Base-by-base conservation (phyloP, 2,113 vertebrate genomes). In the Eudorcas thomsonii region DNA sequence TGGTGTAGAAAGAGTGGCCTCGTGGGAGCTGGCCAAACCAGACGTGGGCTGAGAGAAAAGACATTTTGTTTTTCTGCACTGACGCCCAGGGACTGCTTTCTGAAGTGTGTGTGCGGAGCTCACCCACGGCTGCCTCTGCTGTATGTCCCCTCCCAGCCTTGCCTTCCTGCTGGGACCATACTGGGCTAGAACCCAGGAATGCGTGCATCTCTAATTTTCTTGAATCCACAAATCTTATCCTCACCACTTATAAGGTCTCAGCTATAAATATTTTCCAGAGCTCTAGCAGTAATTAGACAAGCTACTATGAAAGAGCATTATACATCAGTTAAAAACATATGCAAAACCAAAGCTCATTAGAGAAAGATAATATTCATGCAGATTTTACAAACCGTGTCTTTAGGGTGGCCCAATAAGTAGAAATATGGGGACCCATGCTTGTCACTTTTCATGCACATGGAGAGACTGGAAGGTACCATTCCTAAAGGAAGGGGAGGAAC, bases 401-500 rank as follows among this genome's bases (percentile, higher is more conserved):
- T 99, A 99, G 99, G 99, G 99, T 99, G 99, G 99, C 99, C 99
- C 99, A 99, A 99, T 99, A 99, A 99, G 99, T 99, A 99, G 99
- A 99, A 99, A 99, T 99, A 99, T 99, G 99, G 99, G 99, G 99
- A 99, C 99, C 99, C 99, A 99, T 99, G 99, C 99, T 99, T 99
- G 99, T 99, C 99, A 99, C 99, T 99, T 99, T 99, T 99, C 99
- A 99, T 99, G 99, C 99, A 99, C 99, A 99, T 99, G 99, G 99
- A 99, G 99, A 99, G 99, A 99, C 99, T 99, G 99, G 99, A 99
- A 99, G 99, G 99, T 99, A 99, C 99, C 99, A 99, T 99, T 99
- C 99, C 99, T 99, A 99, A 99, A 99, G 99, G 99, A 99, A 99
- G 99, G 99, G 99, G 99, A 99, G 99, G 99, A 99, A 99, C 99